A percentile compares a stretch with the other conserved stretches of the same genome.
Conservation (phyloP, 2,888 invertebrate species). For the Oscheius onirici region DNA sequence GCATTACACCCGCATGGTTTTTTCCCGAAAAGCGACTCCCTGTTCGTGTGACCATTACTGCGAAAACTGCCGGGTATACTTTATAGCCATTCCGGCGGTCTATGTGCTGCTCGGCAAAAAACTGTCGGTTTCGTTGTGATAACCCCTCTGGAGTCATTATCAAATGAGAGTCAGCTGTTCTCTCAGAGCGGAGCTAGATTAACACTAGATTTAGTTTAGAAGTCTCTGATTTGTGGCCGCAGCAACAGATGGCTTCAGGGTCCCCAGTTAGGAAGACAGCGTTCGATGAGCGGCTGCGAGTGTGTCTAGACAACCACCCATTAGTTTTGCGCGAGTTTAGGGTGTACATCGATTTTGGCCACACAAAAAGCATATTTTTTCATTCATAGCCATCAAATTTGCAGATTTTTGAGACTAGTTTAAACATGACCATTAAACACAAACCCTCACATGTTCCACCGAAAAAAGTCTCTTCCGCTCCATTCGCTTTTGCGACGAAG, state of each 20-base stretch:
- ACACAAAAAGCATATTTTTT: not conserved
- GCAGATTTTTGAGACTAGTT: not conserved
- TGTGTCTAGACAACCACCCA: constrained; percentile 6
- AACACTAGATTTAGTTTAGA: not conserved
- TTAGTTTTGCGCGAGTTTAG: constrained; percentile 3
- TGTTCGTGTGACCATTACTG: constrained; percentile 6
- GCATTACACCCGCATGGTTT: not conserved
- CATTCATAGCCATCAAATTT: not conserved
- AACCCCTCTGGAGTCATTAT: constrained; percentile 8
- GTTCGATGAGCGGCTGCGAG: not conserved
- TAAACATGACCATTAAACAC: not conserved
- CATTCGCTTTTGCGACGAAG: not conserved
- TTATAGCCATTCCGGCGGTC: constrained; percentile 5
- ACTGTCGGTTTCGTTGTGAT: constrained; percentile 4
- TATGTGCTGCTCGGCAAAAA: not conserved
- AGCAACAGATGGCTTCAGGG: not conserved
- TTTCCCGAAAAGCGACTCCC: constrained; percentile 1
- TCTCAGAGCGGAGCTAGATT: too few relatives aligned
- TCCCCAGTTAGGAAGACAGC: not conserved
- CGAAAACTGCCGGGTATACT: constrained; percentile 18
- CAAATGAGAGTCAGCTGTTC: constrained; percentile 18
- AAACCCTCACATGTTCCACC: not conserved
- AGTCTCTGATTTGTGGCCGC: not conserved
- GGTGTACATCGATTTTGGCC: too few relatives aligned
- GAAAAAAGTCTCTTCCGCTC: not conserved